Evolutionary conservation across 2,888 invertebrate species (phyloP), one percentile per base, ranked within the genome.

Genomic region (Dilophus febrilis): DNA sequence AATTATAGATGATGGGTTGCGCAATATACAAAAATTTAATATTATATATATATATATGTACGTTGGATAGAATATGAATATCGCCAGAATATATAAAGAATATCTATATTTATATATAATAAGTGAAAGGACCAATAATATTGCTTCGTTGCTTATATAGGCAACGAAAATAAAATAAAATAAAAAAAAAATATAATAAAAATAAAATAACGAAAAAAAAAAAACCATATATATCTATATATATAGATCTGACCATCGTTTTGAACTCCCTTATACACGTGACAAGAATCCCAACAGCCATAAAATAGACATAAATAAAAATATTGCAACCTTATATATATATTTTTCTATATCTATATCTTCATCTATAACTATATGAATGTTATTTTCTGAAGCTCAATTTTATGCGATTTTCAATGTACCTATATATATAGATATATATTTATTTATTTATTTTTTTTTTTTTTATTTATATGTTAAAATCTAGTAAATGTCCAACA

Each of bases 381-480:
- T n/a, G n/a, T n/a, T n/a, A n/a, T 32, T 32, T 32, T 32, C 32
- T 17, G 32, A 17, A 32, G 32, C 32, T 32, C 32, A 32, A 32
- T 32, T 32, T 32, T 32, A 32, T 32, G 32, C 13, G 13, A 32
- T 32, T 32, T 17, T 32, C 17, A 16, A 16, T 32, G 14, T 13
- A 32, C 17, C 32, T 17, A 31, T 13, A 13, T 14, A 31, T n/a
- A n/a, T n/a, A n/a, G n/a, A n/a, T n/a, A n/a, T n/a, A n/a, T n/a
- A n/a, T n/a, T n/a, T 31, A 31, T 31, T 8, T 31, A 4, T 31
- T 31, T 31, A 14, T 13, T n/a, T 31, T 31, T 28, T 31, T 31
- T n/a, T 12, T 14, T n/a, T 31, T 31, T 14, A n/a, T n/a, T n/a
- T n/a, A n/a, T n/a, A n/a, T n/a, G n/a, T n/a, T n/a, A n/a, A n/a